Evolutionary conservation across 1,140 invertebrate species (phyloP).

Genomic region (Wiebesia pumilae): DNA sequence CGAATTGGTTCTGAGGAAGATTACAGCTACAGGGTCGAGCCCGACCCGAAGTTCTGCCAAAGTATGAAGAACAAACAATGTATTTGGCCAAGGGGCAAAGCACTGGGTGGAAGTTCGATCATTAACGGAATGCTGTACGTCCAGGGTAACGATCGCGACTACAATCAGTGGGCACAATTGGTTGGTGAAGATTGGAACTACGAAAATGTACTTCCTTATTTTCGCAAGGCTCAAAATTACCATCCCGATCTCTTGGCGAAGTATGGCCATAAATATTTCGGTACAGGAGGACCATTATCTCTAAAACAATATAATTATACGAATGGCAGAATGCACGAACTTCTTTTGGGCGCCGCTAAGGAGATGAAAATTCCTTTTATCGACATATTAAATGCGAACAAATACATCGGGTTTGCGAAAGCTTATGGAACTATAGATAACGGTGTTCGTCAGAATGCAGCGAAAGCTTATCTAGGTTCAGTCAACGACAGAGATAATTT

Average conservation of each 20-base stretch:
- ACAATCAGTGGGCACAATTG: conserved; percentile 78
- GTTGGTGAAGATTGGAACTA: conserved; percentile 78
- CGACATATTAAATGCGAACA: conserved; percentile 67
- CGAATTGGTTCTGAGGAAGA: conserved; percentile 76
- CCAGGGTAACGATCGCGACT: conserved; percentile 81
- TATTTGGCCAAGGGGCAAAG: conserved; percentile 82
- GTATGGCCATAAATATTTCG: conserved; percentile 62
- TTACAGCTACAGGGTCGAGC: conserved; percentile 81
- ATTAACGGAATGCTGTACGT: conserved; percentile 90
- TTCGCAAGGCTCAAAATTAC: conserved; percentile 73
- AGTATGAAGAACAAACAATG: conserved; percentile 75
- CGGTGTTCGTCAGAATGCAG: conserved; percentile 80
- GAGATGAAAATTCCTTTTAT: conserved; percentile 72
- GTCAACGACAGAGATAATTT: conserved; percentile 80
- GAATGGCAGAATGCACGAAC: conserved; percentile 57
- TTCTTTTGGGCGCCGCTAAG: conserved; percentile 67
- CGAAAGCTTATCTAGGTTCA: conserved; percentile 79
- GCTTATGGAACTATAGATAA: conserved; percentile 71
- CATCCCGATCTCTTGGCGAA: conserved; percentile 57
- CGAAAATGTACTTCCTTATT: conserved; percentile 77
- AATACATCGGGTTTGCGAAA: conserved; percentile 75
- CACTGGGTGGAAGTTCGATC: conserved; percentile 84
- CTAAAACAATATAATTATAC: conserved; percentile 76
- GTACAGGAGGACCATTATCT: conserved; percentile 62
- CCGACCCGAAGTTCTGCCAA: conserved; percentile 76